A percentile compares a stretch with the other conserved stretches of the same genome.
phyloP scores from a whole-genome alignment of 2,888 invertebrate species.

The Drosophila subsilvestris region DNA sequence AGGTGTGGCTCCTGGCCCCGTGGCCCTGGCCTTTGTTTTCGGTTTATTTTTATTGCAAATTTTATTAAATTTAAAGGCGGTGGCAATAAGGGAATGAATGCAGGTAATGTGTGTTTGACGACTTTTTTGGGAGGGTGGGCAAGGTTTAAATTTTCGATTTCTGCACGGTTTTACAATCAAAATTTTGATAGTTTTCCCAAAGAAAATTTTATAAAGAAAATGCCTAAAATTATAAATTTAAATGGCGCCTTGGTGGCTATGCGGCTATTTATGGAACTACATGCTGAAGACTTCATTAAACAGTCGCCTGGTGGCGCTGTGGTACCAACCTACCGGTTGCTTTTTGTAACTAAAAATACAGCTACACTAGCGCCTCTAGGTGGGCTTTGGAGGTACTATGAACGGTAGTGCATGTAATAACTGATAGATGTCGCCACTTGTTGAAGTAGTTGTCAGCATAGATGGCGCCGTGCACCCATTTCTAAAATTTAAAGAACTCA shows the following conservation, averaged over 20 bases:
- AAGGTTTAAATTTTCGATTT: not conserved
- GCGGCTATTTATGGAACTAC: not conserved
- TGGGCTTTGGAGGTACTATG: not conserved
- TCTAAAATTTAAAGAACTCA: not conserved
- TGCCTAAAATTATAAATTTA: too few relatives aligned
- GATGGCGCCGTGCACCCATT: not conserved
- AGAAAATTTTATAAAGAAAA: too few relatives aligned
- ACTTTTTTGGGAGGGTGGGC: too few relatives aligned
- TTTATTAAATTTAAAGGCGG: constrained; percentile 21
- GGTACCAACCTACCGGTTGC: not conserved
- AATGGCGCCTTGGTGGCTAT: not conserved
- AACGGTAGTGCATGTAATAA: not conserved
- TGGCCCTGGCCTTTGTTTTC: not conserved
- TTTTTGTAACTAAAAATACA: rapidly evolving
- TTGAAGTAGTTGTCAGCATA: not conserved
- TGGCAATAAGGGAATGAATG: too few relatives aligned
- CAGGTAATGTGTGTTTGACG: too few relatives aligned
- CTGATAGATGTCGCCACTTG: not conserved
- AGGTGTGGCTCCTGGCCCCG: constrained; percentile 32
- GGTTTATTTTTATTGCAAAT: constrained; percentile 8
- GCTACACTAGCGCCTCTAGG: not conserved
- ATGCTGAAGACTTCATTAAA: not conserved
- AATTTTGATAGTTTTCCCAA: too few relatives aligned
- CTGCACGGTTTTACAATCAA: not conserved
- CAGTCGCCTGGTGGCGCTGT: constrained; percentile 22